phyloP scores from a whole-genome alignment of 1,140 invertebrate species.

The Batillaria attramentaria region DNA sequence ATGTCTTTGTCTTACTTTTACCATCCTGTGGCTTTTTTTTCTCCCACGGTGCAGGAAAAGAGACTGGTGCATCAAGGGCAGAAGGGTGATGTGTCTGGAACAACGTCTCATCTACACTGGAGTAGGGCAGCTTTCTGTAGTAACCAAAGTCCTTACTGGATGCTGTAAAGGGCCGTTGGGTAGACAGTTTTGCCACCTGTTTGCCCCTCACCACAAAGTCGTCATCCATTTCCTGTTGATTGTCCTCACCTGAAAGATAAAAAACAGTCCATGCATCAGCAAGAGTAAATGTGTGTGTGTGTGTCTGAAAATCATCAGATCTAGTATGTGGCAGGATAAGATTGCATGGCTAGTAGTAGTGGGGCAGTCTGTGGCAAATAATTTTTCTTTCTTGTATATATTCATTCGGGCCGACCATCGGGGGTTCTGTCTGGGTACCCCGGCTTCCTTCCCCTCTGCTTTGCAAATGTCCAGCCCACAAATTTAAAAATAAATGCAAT shows the following conservation, averaged over 20 bases:
- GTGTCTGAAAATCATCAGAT: neutral
- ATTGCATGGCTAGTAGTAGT: neutral
- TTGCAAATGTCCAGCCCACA: too few species aligned
- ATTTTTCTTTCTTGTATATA: too few species aligned
- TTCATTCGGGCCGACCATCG: too few species aligned
- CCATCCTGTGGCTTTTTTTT: conserved; percentile 27
- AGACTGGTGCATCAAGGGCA: conserved; percentile 25
- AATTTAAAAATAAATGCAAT: too few species aligned
- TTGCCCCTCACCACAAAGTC: conserved; percentile 51
- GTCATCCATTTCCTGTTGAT: conserved; percentile 39
- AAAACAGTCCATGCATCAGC: neutral
- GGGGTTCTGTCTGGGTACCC: too few species aligned
- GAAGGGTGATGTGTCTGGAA: conserved; percentile 49
- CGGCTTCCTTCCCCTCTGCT: too few species aligned
- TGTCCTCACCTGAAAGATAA: neutral
- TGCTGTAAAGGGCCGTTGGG: conserved; percentile 31
- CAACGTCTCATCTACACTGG: conserved; percentile 58
- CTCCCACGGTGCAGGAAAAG: conserved; percentile 44
- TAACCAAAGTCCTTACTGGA: conserved; percentile 49
- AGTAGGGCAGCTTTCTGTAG: conserved; percentile 41
- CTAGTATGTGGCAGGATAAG: neutral
- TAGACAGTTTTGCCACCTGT: conserved; percentile 48
- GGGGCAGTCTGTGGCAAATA: too few species aligned
- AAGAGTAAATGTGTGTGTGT: neutral
- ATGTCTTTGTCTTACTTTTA: conserved; percentile 31